phyloP scores from a whole-genome alignment of 2,113 vertebrate genomes.

The Mugil cephalus region DNA sequence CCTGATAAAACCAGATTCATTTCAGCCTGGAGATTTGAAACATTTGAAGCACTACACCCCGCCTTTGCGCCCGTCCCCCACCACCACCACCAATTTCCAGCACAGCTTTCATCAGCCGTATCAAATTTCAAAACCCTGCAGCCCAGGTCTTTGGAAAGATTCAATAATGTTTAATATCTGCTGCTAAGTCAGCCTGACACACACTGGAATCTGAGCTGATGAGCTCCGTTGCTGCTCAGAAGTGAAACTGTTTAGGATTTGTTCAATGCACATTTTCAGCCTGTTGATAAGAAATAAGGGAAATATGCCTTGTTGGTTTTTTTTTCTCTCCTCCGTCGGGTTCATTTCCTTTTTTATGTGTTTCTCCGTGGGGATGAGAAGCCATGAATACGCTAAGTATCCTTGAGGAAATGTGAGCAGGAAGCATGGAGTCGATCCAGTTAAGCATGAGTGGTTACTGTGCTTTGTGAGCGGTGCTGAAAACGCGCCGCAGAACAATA shows the following conservation, averaged over 20 bases:
- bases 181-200: constrained; percentile 62
- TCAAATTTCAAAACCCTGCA: constrained; percentile 65
- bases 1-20: constrained; percentile 64
- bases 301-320: constrained; percentile 8
- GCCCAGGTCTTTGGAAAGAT: constrained; percentile 61
- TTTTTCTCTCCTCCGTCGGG: constrained; percentile 16
- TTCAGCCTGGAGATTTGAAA: constrained; percentile 58
- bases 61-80: not conserved
- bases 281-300: constrained; percentile 61
- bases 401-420: constrained; percentile 65
- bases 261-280: constrained; percentile 46
- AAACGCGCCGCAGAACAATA: constrained; percentile 39
- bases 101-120: constrained; percentile 62
- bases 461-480: constrained; percentile 6
- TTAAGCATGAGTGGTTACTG: constrained; percentile 56
- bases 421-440: constrained; percentile 57
- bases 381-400: constrained; percentile 60
- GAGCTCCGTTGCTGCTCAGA: constrained; percentile 30
- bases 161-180: constrained; percentile 70
- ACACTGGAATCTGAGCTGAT: constrained; percentile 35
- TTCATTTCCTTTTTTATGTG: constrained; percentile 69
- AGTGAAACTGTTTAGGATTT: constrained; percentile 56
- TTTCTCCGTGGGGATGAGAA: constrained; percentile 62
- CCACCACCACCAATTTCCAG: constrained; percentile 27
- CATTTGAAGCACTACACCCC: constrained; percentile 39